Evolutionary conservation across 2,797 vertebrate species (phyloP).

Genomic region (Sebastes minor): DNA sequence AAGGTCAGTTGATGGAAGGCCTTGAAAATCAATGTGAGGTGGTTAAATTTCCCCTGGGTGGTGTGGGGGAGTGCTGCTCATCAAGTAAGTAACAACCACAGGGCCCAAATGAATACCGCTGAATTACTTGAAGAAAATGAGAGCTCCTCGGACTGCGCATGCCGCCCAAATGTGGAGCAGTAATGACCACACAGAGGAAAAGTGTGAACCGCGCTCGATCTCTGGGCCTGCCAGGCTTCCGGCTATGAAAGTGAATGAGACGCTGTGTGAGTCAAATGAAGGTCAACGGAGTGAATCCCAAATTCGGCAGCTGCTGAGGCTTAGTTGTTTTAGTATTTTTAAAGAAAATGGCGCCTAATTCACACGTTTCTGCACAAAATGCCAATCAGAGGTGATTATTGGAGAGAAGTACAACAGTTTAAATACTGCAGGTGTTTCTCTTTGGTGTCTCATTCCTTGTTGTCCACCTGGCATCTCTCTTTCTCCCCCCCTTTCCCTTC

Average conservation of each 20-base stretch:
- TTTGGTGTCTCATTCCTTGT: not conserved
- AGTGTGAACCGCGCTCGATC: not conserved
- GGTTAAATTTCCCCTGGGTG: constrained; percentile 65
- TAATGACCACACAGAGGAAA: constrained; percentile 25
- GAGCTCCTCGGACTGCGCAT: constrained; percentile 1
- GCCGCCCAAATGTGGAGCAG: constrained; percentile 1
- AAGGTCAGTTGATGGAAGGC: constrained; percentile 54
- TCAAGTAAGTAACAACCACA: constrained; percentile 60
- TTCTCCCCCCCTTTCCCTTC: not conserved
- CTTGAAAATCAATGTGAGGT: constrained; percentile 57
- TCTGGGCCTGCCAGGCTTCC: not conserved
- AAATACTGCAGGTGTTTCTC: not conserved
- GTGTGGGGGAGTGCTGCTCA: constrained; percentile 42
- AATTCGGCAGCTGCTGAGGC: not conserved
- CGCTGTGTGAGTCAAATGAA: constrained; percentile 18
- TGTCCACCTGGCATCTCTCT: constrained; percentile 21
- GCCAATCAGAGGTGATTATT: not conserved
- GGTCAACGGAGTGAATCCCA: not conserved
- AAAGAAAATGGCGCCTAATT: not conserved
- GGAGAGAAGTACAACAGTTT: not conserved
- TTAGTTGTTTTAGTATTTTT: not conserved
- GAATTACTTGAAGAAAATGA: constrained; percentile 47
- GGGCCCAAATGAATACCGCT: constrained; percentile 28
- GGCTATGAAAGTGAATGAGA: not conserved
- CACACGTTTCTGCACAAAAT: not conserved